These are phyloP conservation scores for Samia ricini DNA, from an alignment of 1,140 invertebrate genomes.

Conservation along the genomic window DNA sequence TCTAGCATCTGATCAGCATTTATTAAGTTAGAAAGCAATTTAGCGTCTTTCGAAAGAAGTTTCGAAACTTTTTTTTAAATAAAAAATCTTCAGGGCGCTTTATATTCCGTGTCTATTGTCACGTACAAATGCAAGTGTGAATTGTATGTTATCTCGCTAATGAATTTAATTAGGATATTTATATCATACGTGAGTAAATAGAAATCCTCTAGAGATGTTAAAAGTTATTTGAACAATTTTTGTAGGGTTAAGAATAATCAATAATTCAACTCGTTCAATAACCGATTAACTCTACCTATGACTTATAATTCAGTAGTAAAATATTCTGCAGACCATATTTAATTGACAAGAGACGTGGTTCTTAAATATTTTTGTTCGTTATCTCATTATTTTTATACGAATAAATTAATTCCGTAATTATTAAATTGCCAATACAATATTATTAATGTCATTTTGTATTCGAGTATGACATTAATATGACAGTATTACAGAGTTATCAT, in stretches of 20 bases:
- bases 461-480: background rate
- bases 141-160: background rate
- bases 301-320: background rate
- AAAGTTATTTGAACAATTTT: background rate
- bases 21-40: too few species aligned
- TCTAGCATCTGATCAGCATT: too few species aligned
- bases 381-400: background rate
- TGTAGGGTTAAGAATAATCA: background rate
- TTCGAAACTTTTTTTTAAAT: background rate
- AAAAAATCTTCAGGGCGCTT: background rate
- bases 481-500: background rate
- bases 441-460: background rate
- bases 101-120: background rate
- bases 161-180: background rate
- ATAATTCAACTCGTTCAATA: background rate
- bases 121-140: background rate
- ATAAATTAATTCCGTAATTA: background rate
- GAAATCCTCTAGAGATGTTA: background rate
- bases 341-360: background rate
- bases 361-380: background rate
- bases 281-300: too few species aligned
- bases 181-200: background rate
- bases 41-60: background rate
- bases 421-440: background rate
- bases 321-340: background rate